Evolutionary conservation across 1,140 invertebrate genomes (phyloP).

Genomic region (Tetramorium simillimum): DNA sequence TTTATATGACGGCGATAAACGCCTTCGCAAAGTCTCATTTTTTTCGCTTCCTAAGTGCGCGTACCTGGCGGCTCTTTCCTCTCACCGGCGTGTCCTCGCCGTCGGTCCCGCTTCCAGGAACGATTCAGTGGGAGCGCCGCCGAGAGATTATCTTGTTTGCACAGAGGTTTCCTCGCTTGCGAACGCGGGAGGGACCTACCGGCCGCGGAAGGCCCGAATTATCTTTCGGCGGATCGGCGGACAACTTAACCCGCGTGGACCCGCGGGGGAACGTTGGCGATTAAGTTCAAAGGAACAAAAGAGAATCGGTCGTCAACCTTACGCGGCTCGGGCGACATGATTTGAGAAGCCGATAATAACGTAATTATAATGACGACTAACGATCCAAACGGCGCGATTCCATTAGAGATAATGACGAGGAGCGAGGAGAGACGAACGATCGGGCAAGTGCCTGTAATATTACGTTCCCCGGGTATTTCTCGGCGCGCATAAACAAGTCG

Average conservation of each 20-base stretch:
- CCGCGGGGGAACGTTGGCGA: not conserved
- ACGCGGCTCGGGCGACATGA: not conserved
- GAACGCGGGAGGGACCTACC: not conserved
- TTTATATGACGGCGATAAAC: slow-evolving; percentile 63
- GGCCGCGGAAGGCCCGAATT: slow-evolving; percentile 13
- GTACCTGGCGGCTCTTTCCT: slow-evolving; percentile 20
- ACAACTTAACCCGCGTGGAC: not conserved
- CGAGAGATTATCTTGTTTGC: slow-evolving; percentile 53
- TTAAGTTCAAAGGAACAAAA: not conserved
- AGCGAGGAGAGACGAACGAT: not conserved
- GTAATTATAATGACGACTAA: slow-evolving; percentile 18
- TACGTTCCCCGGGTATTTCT: slow-evolving; percentile 23
- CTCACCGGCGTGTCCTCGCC: slow-evolving; percentile 36
- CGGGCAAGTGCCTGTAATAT: not conserved
- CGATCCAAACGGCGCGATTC: not conserved
- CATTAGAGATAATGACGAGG: slow-evolving; percentile 28
- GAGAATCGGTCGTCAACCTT: not conserved
- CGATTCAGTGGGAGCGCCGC: slow-evolving; percentile 57
- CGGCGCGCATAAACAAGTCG: slow-evolving; percentile 19
- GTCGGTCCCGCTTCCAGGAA: slow-evolving; percentile 51
- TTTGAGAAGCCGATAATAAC: not conserved
- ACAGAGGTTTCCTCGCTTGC: slow-evolving; percentile 22
- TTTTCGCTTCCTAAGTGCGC: slow-evolving; percentile 25
- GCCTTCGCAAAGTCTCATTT: slow-evolving; percentile 59
- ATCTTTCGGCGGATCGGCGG: slow-evolving; percentile 39